A percentile compares a stretch with the other conserved stretches of the same genome.
phyloP scores from a whole-genome alignment of 2,888 invertebrate genomes.

The Ennomos fuscantarius region DNA sequence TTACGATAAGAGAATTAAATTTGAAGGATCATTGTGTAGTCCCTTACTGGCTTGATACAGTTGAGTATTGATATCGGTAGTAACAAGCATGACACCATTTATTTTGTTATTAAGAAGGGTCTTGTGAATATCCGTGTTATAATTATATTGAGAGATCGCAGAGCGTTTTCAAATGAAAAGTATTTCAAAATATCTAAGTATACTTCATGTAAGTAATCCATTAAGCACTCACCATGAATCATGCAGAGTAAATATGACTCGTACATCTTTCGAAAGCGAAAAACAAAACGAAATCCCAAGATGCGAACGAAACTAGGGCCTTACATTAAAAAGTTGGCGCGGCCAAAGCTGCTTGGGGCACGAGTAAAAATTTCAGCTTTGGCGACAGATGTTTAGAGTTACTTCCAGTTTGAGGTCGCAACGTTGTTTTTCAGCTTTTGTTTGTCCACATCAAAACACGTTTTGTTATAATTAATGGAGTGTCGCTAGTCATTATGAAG shows the following conservation, averaged over 20 bases:
- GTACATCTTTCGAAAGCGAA: conserved; percentile 15
- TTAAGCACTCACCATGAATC: conserved; percentile 14
- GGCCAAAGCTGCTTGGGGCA: conserved; percentile 38
- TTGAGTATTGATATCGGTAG: conserved; percentile 29
- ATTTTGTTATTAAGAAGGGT: conserved; percentile 18
- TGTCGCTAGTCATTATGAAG: conserved; percentile 64
- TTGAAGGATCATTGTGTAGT: conserved; percentile 45
- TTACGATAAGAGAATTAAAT: conserved; percentile 59
- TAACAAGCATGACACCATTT: conserved; percentile 21
- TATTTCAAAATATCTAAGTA: background rate
- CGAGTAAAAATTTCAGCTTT: conserved; percentile 55
- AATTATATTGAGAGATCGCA: background rate
- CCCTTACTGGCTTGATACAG: conserved; percentile 11
- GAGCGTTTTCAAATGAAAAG: no score
- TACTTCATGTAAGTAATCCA: conserved; percentile 3
- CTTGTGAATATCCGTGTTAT: conserved; percentile 2
- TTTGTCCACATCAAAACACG: conserved; percentile 54
- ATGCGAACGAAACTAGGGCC: conserved; percentile 44
- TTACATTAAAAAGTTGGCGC: conserved; percentile 51
- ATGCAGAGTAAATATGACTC: conserved; percentile 32
- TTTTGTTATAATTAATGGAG: conserved; percentile 74
- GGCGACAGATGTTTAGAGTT: conserved; percentile 58
- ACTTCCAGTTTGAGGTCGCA: conserved; percentile 47
- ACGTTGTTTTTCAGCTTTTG: conserved; percentile 56
- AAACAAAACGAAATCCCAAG: conserved; percentile 40